Evolutionary conservation across 2,888 invertebrate species (phyloP), one percentile per base, ranked within the genome.

Genomic region (Leptura quadrifasciata): DNA sequence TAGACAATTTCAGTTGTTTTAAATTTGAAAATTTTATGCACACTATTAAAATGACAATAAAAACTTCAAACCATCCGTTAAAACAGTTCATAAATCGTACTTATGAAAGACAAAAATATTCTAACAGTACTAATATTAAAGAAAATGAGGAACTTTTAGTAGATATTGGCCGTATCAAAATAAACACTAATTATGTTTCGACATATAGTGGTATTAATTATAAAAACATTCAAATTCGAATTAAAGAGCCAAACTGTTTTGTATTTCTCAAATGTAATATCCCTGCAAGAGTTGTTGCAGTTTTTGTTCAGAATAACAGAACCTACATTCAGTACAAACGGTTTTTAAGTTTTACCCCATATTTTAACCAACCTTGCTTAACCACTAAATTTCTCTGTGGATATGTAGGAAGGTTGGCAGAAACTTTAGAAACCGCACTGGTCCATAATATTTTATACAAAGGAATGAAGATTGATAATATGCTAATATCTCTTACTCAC

Each of bases 1-100:
- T 83, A 65, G 81, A 83, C 57, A 72, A 76, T 24, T 82, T 82
- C 71, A 80, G 80, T 60, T 64, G 76, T 15, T 81, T 81, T 35
- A 71, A 76, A 64, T 81, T 75, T 61, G 81, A 80, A 75, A 80
- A 75, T 67, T 79, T 68, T 58, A 81, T 82, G 74, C 24, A 55
- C 57, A 24, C 27, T n/a, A 72, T 82, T 6, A 81, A 79, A 78
- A 71, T 68, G 47, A 39, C 47, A 6, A 21, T 61, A 27, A 80
- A 78, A 63, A 76, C 72, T 24, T 18, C 74, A 35, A 75, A 77
- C 8, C 76, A 75, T 27, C 79, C 79, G 47, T 58, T 82, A 10
- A 68, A 80, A 47, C 81, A 80, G 76, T 57, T 79, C n/a, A 31
- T 61, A 27, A 61, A 61, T 61, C 20, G 58, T 12, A 17, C 2